Conservation (phyloP, 1,140 invertebrate species). For the Cydia amplana region DNA sequence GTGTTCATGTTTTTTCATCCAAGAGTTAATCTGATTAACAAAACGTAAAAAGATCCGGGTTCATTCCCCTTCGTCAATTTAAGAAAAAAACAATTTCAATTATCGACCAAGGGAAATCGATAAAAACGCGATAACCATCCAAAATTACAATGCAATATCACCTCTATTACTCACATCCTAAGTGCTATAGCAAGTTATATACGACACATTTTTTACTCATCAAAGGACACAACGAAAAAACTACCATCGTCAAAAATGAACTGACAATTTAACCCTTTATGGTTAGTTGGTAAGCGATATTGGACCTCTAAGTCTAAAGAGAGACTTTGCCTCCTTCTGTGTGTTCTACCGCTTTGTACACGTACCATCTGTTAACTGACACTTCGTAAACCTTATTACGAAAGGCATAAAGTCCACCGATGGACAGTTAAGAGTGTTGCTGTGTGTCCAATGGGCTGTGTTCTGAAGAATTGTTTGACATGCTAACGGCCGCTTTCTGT, state of each 20-base stretch:
- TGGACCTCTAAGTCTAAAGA: not conserved
- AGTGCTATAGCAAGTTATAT: not conserved
- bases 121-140: not conserved
- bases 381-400: too few relatives aligned
- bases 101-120: not conserved
- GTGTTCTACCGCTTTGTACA: too few relatives aligned
- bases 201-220: not conserved
- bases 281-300: too few relatives aligned
- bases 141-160: not conserved
- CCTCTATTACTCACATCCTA: not conserved
- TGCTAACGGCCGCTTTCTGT: too few relatives aligned
- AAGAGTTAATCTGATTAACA: not conserved
- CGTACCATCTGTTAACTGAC: too few relatives aligned
- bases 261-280: too few relatives aligned
- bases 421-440: too few relatives aligned
- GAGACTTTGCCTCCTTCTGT: too few relatives aligned
- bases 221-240: not conserved
- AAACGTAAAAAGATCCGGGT: not conserved
- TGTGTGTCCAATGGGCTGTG: too few relatives aligned
- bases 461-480: too few relatives aligned
- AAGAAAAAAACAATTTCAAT: constrained; percentile 4
- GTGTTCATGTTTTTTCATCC: too few relatives aligned
- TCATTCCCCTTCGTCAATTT: not conserved
- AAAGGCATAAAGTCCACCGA: too few relatives aligned
- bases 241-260: not conserved